Conservation (phyloP, 1,140 invertebrate genomes). For the Drosophila nannoptera region DNA sequence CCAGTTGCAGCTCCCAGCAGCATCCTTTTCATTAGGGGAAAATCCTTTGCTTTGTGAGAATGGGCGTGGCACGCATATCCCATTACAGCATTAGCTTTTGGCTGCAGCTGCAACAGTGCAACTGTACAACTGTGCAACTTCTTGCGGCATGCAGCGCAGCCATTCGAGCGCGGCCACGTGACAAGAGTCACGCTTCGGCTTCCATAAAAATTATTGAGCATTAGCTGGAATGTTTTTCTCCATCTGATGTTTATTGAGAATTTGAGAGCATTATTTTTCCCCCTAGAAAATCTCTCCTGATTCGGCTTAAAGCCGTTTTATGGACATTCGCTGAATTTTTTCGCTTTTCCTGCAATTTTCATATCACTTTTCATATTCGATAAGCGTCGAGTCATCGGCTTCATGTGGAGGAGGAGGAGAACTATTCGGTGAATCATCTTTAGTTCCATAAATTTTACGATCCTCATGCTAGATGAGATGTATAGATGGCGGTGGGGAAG, state of each 20-base stretch:
- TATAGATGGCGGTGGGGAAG: no score
- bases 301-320: no score
- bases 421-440: no score
- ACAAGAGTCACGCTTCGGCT: conserved; percentile 14
- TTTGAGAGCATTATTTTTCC: not conserved
- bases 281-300: no score
- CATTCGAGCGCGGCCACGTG: conserved; percentile 29
- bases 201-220: conserved; percentile 3
- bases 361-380: no score
- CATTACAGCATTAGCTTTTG: conserved; percentile 9
- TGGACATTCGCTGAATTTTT: no score
- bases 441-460: no score
- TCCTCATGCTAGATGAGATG: no score
- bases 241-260: conserved; percentile 13
- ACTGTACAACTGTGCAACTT: conserved; percentile 1
- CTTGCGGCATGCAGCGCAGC: not conserved
- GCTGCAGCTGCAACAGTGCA: conserved; percentile 5
- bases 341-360: no score
- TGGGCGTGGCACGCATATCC: conserved; percentile 17
- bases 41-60: conserved; percentile 28
- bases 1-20: conserved; percentile 3
- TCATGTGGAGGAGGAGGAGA: no score
- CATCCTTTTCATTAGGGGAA: conserved; percentile 40
- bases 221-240: conserved; percentile 9
- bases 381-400: no score